Conservation (phyloP, 2,888 invertebrate genomes). For the Syritta pipiens region DNA sequence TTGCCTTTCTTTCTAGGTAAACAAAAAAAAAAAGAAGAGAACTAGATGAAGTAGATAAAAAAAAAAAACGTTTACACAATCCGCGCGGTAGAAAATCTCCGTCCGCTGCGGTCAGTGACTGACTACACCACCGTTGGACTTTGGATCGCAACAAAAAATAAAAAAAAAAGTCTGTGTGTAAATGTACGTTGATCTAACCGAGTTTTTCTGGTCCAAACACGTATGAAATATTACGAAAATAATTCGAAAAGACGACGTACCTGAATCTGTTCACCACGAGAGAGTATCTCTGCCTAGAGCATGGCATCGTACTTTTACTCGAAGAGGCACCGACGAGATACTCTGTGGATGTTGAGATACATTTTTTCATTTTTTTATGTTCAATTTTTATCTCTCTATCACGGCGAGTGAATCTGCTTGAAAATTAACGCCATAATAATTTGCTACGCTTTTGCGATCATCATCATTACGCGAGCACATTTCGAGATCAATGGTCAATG, state of each 20-base stretch:
- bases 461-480: constrained; percentile 30
- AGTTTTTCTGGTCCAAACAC: constrained; percentile 41
- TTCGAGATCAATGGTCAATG: constrained; percentile 45
- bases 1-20: constrained; percentile 27
- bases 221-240: constrained; percentile 38
- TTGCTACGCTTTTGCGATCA: constrained; percentile 56
- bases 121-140: constrained; percentile 47
- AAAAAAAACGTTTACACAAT: not conserved
- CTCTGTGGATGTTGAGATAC: not conserved
- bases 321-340: constrained; percentile 13
- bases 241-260: constrained; percentile 12
- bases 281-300: not conserved
- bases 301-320: constrained; percentile 15
- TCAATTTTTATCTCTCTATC: constrained; percentile 28
- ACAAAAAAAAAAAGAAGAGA: constrained; percentile 4
- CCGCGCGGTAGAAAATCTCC: constrained; percentile 18
- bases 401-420: constrained; percentile 9
- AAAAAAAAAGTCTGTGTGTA: not conserved
- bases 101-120: constrained; percentile 57
- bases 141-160: constrained; percentile 47
- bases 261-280: constrained; percentile 2
- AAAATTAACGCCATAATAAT: constrained; percentile 51
- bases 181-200: not conserved
- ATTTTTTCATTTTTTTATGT: constrained; percentile 8
- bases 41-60: not conserved